Evolutionary conservation across 2,797 vertebrate genomes (phyloP).

Genomic region (Sardinella longiceps): DNA sequence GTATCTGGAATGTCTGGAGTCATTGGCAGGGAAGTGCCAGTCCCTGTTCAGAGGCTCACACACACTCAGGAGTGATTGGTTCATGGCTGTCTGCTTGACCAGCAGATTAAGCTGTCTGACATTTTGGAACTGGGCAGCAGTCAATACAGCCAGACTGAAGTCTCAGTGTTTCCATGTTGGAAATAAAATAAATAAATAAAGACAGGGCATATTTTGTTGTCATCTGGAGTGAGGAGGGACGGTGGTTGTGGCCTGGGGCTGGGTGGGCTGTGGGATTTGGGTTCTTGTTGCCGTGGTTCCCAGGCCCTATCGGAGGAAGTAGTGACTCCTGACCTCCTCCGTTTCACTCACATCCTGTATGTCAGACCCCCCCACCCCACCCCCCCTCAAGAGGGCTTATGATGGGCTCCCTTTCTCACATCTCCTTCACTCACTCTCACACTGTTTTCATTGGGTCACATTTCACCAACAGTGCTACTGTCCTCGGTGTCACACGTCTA

Average conservation of each 20-base stretch:
- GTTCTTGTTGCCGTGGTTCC: slow-evolving; percentile 65
- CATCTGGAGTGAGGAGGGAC: background rate
- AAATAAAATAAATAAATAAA: background rate
- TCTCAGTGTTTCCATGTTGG: background rate
- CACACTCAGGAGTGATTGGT: slow-evolving; percentile 35
- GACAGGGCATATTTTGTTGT: background rate
- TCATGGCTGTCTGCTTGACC: slow-evolving; percentile 51
- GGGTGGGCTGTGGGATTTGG: slow-evolving; percentile 27
- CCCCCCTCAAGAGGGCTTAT: slow-evolving; percentile 58
- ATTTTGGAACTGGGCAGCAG: slow-evolving; percentile 36
- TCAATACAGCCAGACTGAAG: background rate
- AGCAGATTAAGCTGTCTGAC: slow-evolving; percentile 55
- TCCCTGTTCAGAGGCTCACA: slow-evolving; percentile 54
- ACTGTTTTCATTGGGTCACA: slow-evolving; percentile 24
- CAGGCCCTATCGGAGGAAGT: slow-evolving; percentile 77
- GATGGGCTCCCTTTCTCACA: slow-evolving; percentile 33
- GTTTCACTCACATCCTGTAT: slow-evolving; percentile 68
- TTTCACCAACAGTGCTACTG: slow-evolving; percentile 24
- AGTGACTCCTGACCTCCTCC: slow-evolving; percentile 74
- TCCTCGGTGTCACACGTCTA: slow-evolving; percentile 11
- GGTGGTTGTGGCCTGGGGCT: background rate
- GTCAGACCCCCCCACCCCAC: slow-evolving; percentile 52
- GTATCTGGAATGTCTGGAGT: slow-evolving; percentile 66
- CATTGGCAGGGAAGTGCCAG: slow-evolving; percentile 65
- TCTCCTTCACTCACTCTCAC: slow-evolving; percentile 24